Percentiles rank a stretch among this genome's conserved stretches.
phyloP scores from a whole-genome alignment of 2,797 vertebrate species.

The Halcyon badia region DNA sequence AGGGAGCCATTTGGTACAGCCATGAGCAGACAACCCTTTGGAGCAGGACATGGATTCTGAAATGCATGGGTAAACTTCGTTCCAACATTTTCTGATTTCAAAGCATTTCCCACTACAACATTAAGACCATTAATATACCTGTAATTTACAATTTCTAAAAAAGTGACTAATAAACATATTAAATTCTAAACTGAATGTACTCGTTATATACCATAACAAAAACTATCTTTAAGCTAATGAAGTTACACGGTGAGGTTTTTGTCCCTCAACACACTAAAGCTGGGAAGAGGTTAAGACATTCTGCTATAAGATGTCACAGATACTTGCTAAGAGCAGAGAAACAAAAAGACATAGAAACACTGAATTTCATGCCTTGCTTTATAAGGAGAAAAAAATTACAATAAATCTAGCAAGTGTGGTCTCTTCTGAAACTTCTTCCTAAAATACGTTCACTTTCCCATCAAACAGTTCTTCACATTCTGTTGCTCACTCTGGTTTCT shows the following conservation, averaged over 20 bases:
- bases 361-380: background rate
- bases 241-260: background rate
- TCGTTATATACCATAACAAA: background rate
- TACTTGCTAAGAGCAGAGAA: background rate
- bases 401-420: background rate
- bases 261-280: background rate
- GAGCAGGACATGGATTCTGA: background rate
- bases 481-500: background rate
- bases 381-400: background rate
- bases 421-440: background rate
- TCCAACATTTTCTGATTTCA: background rate
- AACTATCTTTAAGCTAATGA: background rate
- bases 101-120: background rate
- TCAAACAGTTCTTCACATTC: background rate
- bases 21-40: background rate
- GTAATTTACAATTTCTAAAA: background rate
- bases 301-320: background rate
- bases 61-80: background rate
- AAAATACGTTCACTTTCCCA: background rate
- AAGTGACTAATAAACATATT: background rate
- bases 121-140: background rate
- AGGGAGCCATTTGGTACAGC: rapidly evolving
- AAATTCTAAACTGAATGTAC: background rate
- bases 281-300: background rate
- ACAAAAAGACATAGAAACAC: background rate